phyloP scores from a whole-genome alignment of 2,888 invertebrate genomes.

The Marasmarcha lunaedactyla region DNA sequence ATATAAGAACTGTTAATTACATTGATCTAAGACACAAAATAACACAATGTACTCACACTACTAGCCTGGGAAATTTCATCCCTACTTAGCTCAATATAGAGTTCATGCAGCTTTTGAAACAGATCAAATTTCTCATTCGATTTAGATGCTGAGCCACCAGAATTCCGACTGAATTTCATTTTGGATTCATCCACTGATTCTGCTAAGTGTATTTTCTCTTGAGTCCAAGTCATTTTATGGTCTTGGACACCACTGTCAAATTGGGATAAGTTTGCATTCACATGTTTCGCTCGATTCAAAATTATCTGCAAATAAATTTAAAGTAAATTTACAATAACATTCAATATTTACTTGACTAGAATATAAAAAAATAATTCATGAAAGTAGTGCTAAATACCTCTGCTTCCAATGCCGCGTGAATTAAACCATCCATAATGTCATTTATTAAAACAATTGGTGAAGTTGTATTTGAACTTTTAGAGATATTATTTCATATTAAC shows the following conservation, averaged over 20 bases:
- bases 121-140: conserved; percentile 57
- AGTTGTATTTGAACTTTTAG: conserved; percentile 47
- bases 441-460: conserved; percentile 58
- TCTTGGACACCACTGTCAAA: conserved; percentile 60
- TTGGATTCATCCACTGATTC: conserved; percentile 62
- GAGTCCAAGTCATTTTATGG: conserved; percentile 68
- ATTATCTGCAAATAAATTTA: conserved; percentile 43
- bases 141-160: conserved; percentile 42
- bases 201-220: conserved; percentile 61
- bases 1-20: neutral
- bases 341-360: conserved; percentile 16
- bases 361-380: conserved; percentile 25
- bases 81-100: conserved; percentile 57
- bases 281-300: conserved; percentile 64
- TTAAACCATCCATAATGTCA: conserved; percentile 71
- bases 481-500: conserved; percentile 57
- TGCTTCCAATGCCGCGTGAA: conserved; percentile 70
- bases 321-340: conserved; percentile 6
- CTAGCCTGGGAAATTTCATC: conserved; percentile 55
- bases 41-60: conserved; percentile 43
- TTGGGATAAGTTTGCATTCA: conserved; percentile 54
- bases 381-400: conserved; percentile 52
- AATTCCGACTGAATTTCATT: conserved; percentile 58
- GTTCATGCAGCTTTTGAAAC: conserved; percentile 61
- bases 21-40: neutral